phyloP scores from a whole-genome alignment of 2,888 invertebrate genomes.

The Abrostola tripartita region DNA sequence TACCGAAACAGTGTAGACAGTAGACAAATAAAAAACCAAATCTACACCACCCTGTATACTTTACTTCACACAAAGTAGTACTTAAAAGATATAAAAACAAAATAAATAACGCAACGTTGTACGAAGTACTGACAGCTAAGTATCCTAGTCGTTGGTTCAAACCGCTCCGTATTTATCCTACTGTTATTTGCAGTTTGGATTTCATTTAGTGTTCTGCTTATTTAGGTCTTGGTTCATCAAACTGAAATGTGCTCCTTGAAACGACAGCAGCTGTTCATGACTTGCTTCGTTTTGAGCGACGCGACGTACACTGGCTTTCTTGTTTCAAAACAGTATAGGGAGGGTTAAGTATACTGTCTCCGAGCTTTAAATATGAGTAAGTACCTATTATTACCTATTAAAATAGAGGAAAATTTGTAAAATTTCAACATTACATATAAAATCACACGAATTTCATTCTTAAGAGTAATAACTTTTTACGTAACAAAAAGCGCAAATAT shows the following conservation, averaged over 20 bases:
- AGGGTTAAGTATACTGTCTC: too few relatives aligned
- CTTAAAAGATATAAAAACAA: conserved; percentile 18
- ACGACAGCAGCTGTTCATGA: conserved; percentile 15
- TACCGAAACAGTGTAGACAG: too few relatives aligned
- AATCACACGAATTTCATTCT: too few relatives aligned
- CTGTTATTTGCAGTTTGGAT: conserved; percentile 70
- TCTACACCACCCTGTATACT: not conserved
- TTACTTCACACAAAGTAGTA: conserved; percentile 15
- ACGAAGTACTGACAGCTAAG: conserved; percentile 20
- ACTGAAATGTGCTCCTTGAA: conserved; percentile 52
- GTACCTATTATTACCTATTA: too few relatives aligned
- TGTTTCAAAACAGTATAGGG: too few relatives aligned
- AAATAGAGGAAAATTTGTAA: too few relatives aligned
- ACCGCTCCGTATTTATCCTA: conserved; percentile 49
- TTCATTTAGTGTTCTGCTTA: conserved; percentile 73
- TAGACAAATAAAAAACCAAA: not conserved
- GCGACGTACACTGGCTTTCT: not conserved
- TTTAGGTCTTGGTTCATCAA: conserved; percentile 67
- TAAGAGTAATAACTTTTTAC: too few relatives aligned
- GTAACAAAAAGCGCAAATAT: not conserved
- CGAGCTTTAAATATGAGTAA: too few relatives aligned
- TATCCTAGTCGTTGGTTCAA: conserved; percentile 28
- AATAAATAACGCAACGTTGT: conserved; percentile 19
- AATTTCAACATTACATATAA: too few relatives aligned
- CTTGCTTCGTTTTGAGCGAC: not conserved